phyloP scores from a whole-genome alignment of 2,113 vertebrate genomes.

The Chascanopsetta lugubris region DNA sequence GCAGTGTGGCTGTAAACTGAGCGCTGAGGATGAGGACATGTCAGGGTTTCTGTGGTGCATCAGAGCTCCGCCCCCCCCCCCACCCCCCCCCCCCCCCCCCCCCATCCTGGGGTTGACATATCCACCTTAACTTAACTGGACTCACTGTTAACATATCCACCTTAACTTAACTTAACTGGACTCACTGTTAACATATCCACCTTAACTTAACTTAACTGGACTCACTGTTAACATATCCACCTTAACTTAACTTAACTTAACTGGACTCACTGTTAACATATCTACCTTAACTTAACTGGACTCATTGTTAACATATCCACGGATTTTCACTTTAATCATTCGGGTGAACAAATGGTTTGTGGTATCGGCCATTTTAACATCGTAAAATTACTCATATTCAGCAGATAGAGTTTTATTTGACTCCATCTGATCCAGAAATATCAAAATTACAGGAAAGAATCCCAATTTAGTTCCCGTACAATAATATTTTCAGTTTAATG shows the following conservation, averaged over 20 bases:
- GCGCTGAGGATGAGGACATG: slow-evolving; percentile 14
- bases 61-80: slow-evolving; percentile 1
- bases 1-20: slow-evolving; percentile 14
- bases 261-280: too few relatives aligned
- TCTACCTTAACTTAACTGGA: slow-evolving; percentile 15
- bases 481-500: background rate
- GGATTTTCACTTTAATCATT: slow-evolving; percentile 9
- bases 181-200: too few relatives aligned
- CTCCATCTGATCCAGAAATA: background rate
- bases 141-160: too few relatives aligned
- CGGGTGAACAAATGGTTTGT: background rate
- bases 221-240: too few relatives aligned
- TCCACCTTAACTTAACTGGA: too few relatives aligned
- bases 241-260: too few relatives aligned
- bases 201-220: too few relatives aligned
- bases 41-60: slow-evolving; percentile 18
- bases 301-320: background rate
- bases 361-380: slow-evolving; percentile 4
- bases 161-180: too few relatives aligned
- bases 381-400: too few relatives aligned
- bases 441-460: background rate
- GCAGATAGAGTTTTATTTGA: background rate
- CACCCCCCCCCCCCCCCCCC: too few relatives aligned
- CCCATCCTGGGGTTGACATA: too few relatives aligned
- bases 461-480: background rate